phyloP scores from a whole-genome alignment of 2,888 invertebrate genomes.

The Branchellion lobata region DNA sequence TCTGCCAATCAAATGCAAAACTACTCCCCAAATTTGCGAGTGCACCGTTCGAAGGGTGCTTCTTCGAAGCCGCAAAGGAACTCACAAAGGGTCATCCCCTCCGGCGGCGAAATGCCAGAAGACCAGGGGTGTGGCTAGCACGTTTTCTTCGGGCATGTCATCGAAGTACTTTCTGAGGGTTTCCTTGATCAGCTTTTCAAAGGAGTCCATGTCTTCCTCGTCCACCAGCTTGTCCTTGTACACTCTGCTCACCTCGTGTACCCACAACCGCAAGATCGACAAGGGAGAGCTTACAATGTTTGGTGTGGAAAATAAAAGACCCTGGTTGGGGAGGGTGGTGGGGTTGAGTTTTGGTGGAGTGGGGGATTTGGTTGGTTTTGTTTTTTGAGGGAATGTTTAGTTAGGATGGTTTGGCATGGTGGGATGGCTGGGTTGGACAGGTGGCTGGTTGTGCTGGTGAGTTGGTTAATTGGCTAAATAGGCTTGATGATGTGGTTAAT shows the following conservation, averaged over 20 bases:
- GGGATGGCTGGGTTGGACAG: neutral
- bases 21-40: too few relatives aligned
- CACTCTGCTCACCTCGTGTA: constrained; percentile 88
- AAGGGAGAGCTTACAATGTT: constrained; percentile 79
- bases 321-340: constrained; percentile 66
- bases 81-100: constrained; percentile 82
- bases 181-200: constrained; percentile 83
- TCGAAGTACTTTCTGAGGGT: constrained; percentile 90
- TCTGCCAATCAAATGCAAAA: too few relatives aligned
- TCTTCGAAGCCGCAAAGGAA: neutral
- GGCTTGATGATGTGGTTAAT: too few relatives aligned
- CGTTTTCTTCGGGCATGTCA: constrained; percentile 83
- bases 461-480: too few relatives aligned
- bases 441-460: neutral
- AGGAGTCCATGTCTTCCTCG: constrained; percentile 86
- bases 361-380: too few relatives aligned
- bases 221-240: constrained; percentile 90
- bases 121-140: constrained; percentile 84
- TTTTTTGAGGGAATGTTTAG: too few relatives aligned
- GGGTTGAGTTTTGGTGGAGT: too few relatives aligned
- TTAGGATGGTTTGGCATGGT: too few relatives aligned
- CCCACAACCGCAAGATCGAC: constrained; percentile 85
- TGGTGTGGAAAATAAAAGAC: constrained; percentile 82
- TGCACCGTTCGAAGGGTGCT: too few relatives aligned
- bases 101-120: constrained; percentile 93